Conservation (phyloP, 2,888 invertebrate genomes). For the Ligdia adustata region DNA sequence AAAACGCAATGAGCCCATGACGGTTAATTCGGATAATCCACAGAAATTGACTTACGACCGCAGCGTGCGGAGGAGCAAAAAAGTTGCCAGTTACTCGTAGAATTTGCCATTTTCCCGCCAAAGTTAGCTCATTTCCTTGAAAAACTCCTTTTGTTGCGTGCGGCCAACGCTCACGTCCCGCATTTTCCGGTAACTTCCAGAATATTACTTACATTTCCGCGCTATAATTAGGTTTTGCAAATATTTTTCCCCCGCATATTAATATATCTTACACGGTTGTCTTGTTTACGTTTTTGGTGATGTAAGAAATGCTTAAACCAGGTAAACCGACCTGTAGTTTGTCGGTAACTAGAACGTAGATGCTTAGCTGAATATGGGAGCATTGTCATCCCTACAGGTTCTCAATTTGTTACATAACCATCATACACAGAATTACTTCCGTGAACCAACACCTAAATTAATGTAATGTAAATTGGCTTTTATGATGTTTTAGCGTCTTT, state of each 20-base stretch:
- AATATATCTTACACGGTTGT: conserved; percentile 68
- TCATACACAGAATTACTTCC: too few species aligned
- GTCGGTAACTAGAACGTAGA: too few species aligned
- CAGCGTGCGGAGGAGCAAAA: background rate
- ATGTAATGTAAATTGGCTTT: too few species aligned
- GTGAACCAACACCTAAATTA: too few species aligned
- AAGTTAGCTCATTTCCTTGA: conserved; percentile 77
- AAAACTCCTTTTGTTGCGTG: conserved; percentile 68
- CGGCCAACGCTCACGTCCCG: conserved; percentile 55
- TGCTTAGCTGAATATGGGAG: too few species aligned
- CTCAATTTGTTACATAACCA: too few species aligned
- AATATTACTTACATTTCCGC: conserved; percentile 62
- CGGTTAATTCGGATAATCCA: background rate
- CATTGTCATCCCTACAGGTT: too few species aligned
- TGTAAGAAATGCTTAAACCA: too few species aligned
- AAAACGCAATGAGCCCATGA: too few species aligned
- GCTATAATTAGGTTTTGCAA: conserved; percentile 68
- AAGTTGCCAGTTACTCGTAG: conserved; percentile 24
- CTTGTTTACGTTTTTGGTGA: conserved; percentile 55
- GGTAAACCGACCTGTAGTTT: too few species aligned
- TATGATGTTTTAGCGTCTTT: too few species aligned
- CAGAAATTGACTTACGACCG: conserved; percentile 5
- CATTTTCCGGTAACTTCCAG: conserved; percentile 55
- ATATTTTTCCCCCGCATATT: conserved; percentile 60
- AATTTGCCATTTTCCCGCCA: conserved; percentile 54